These are phyloP conservation scores for Limulus polyphemus DNA, from an alignment of 2,888 invertebrate genomes.

Conservation along the genomic window DNA sequence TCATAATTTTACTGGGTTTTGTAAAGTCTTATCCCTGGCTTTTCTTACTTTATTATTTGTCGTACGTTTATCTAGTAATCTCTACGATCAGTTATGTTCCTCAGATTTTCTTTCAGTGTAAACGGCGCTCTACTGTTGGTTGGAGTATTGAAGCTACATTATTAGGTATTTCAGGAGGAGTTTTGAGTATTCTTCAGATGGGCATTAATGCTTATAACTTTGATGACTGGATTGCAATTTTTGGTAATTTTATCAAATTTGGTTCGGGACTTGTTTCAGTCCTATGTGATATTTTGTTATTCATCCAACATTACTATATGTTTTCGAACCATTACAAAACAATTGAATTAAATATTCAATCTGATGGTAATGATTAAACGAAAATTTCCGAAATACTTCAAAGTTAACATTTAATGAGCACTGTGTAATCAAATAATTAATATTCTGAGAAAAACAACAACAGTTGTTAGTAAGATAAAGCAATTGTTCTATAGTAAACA, in stretches of 20 bases:
- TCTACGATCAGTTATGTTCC: slow-evolving; percentile 96
- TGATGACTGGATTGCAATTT: slow-evolving; percentile 82
- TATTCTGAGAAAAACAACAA: too few relatives aligned
- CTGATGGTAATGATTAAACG: too few relatives aligned
- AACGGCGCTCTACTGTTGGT: slow-evolving; percentile 86
- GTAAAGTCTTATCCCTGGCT: slow-evolving; percentile 76
- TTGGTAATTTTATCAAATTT: slow-evolving; percentile 97
- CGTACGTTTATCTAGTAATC: slow-evolving; percentile 86
- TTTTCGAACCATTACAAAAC: too few relatives aligned
- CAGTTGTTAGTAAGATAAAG: too few relatives aligned
- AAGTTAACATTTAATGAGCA: too few relatives aligned
- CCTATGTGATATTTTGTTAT: slow-evolving; percentile 88
- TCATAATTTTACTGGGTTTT: too few relatives aligned
- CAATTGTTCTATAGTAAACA: too few relatives aligned
- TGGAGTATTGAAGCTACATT: slow-evolving; percentile 99
- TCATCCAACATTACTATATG: slow-evolving; percentile 88
- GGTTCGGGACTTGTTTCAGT: slow-evolving; percentile 94
- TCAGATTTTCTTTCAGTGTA: slow-evolving; percentile 93
- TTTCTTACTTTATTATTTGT: slow-evolving; percentile 84
- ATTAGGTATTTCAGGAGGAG: slow-evolving; percentile 89
- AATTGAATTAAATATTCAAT: too few relatives aligned
- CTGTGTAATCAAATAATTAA: too few relatives aligned
- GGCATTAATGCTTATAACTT: slow-evolving; percentile 68
- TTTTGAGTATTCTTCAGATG: slow-evolving; percentile 91
- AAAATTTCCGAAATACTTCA: too few relatives aligned